phyloP scores from a whole-genome alignment of 2,888 invertebrate genomes.

The Hedya salicella region DNA sequence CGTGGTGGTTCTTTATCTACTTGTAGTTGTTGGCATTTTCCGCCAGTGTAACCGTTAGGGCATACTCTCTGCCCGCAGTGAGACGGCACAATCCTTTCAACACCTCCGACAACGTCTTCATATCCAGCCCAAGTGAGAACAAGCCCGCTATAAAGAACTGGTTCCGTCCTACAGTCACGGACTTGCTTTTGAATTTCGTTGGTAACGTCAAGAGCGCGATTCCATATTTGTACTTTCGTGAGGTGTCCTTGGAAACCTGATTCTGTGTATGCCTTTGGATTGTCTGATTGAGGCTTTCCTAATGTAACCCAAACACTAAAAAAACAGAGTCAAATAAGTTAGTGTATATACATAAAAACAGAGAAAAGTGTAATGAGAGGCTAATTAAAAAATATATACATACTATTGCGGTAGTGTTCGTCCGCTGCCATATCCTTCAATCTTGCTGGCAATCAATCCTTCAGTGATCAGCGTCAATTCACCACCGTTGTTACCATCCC shows the following conservation, averaged over 20 bases:
- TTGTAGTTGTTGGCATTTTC: conserved; percentile 93
- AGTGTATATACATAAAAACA: background rate
- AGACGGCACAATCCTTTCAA: conserved; percentile 95
- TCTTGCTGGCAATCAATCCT: conserved; percentile 96
- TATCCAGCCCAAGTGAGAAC: conserved; percentile 97
- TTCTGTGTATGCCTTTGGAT: conserved; percentile 93
- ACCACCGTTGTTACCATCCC: conserved; percentile 95
- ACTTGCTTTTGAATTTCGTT: conserved; percentile 97
- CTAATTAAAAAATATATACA: conserved; percentile 61
- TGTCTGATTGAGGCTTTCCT: conserved; percentile 94
- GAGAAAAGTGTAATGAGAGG: conserved; percentile 6
- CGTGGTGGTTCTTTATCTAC: conserved; percentile 94
- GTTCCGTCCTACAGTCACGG: conserved; percentile 95
- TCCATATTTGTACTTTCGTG: conserved; percentile 98
- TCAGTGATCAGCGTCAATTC: conserved; percentile 96
- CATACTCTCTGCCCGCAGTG: conserved; percentile 96
- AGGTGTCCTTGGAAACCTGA: conserved; percentile 98
- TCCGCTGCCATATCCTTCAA: conserved; percentile 94
- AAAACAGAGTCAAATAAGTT: conserved; percentile 44
- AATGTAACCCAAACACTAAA: conserved; percentile 95
- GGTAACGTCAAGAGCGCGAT: conserved; percentile 94
- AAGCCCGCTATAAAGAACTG: conserved; percentile 93
- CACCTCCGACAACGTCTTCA: conserved; percentile 94
- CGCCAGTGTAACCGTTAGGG: conserved; percentile 93
- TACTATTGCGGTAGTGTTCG: conserved; percentile 93